These are phyloP conservation scores for Rhyacophila brunnea DNA, from an alignment of 1,140 invertebrate species.

Conservation along the genomic window DNA sequence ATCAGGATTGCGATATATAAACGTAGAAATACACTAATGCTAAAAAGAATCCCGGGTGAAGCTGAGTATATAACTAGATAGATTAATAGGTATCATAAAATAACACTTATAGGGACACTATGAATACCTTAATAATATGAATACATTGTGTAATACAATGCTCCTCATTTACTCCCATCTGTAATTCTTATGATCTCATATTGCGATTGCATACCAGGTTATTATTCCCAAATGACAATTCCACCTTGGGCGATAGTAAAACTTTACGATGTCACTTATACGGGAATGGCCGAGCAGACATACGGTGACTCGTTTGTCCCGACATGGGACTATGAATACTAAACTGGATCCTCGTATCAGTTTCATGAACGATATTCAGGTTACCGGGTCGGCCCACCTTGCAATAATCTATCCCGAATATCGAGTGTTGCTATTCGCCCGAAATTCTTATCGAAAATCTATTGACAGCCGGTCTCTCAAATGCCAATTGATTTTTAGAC, in stretches of 20 bases:
- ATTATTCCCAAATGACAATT: not conserved
- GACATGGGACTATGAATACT: slow-evolving; percentile 1
- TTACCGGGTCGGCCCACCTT: not conserved
- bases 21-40: no score
- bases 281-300: not conserved
- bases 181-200: not conserved
- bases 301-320: not conserved
- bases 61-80: no score
- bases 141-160: not conserved
- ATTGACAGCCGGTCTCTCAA: no score
- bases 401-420: no score
- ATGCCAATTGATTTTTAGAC: no score
- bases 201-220: slow-evolving; percentile 1
- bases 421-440: no score
- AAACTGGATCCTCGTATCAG: not conserved
- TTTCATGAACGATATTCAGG: not conserved
- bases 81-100: no score
- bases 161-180: no score
- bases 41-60: no score
- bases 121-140: not conserved
- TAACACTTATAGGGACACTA: no score
- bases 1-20: no score
- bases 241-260: not conserved
- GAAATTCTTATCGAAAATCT: no score
- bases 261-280: not conserved